Conservation (phyloP, 2,113 vertebrate species). For the Machaerirhynchus nigripectus region DNA sequence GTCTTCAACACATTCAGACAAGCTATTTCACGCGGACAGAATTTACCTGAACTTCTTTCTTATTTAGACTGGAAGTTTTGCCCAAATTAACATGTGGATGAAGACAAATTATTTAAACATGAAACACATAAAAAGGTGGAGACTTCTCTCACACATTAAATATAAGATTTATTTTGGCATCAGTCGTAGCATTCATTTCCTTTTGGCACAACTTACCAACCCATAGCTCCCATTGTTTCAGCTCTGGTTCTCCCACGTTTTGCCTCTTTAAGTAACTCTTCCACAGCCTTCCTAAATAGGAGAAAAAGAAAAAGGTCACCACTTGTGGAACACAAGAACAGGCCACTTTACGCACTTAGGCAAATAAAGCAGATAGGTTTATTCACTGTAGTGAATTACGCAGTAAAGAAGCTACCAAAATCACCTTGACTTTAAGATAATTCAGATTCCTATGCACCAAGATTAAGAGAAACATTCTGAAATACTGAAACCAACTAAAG, state of each 20-base stretch:
- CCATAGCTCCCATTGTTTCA: conserved; percentile 96
- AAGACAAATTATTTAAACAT: neutral
- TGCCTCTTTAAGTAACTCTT: conserved; percentile 93
- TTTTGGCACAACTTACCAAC: conserved; percentile 82
- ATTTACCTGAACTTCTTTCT: neutral
- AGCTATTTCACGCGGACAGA: neutral
- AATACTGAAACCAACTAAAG: neutral
- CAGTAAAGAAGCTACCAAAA: neutral
- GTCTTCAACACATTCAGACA: neutral
- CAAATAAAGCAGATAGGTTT: neutral
- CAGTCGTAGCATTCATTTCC: neutral
- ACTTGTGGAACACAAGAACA: neutral
- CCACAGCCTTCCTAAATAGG: conserved; percentile 85
- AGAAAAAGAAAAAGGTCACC: neutral
- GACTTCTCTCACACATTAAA: neutral
- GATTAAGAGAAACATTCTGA: neutral
- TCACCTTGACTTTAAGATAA: neutral
- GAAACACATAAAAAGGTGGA: neutral
- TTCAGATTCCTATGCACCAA: neutral
- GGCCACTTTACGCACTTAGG: neutral
- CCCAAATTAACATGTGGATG: neutral
- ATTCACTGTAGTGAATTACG: neutral
- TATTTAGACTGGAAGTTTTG: neutral
- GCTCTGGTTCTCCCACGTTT: conserved; percentile 89
- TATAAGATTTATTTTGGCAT: neutral